These are phyloP conservation scores for Apoderus coryli DNA, from an alignment of 2,888 invertebrate species.

Conservation along the genomic window DNA sequence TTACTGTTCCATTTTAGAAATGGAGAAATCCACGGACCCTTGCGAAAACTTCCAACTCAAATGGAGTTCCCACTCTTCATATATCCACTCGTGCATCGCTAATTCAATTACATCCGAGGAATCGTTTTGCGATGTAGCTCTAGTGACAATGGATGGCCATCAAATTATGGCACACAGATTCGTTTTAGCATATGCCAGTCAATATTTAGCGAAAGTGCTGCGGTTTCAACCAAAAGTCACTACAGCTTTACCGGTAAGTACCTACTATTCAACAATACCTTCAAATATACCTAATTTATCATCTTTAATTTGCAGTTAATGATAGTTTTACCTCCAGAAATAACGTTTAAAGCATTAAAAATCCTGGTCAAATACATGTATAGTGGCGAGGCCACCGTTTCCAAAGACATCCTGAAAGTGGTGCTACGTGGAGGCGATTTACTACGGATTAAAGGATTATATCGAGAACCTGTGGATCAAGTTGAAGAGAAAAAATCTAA, in stretches of 20 bases:
- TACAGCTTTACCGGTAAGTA: constrained; percentile 29
- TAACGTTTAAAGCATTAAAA: constrained; percentile 64
- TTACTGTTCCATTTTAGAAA: too few species aligned
- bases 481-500: constrained; percentile 8
- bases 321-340: constrained; percentile 67
- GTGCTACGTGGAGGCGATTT: constrained; percentile 72
- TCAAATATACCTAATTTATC: too few species aligned
- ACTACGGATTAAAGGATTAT: constrained; percentile 65
- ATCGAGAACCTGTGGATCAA: constrained; percentile 41
- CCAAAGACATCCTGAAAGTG: constrained; percentile 68
- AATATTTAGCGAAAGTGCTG: constrained; percentile 42
- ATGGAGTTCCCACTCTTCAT: constrained; percentile 76
- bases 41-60: constrained; percentile 73
- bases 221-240: constrained; percentile 29
- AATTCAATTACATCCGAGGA: constrained; percentile 51
- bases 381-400: constrained; percentile 65
- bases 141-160: constrained; percentile 64
- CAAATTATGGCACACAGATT: constrained; percentile 77
- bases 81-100: constrained; percentile 69
- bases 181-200: constrained; percentile 69
- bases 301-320: too few species aligned
- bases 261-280: too few species aligned
- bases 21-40: constrained; percentile 33
- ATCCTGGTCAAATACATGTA: constrained; percentile 79
- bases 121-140: constrained; percentile 66